Percentiles rank a stretch among this genome's conserved stretches.
phyloP scores from a whole-genome alignment of 2,797 vertebrate species.

The Salarias fasciatus region DNA sequence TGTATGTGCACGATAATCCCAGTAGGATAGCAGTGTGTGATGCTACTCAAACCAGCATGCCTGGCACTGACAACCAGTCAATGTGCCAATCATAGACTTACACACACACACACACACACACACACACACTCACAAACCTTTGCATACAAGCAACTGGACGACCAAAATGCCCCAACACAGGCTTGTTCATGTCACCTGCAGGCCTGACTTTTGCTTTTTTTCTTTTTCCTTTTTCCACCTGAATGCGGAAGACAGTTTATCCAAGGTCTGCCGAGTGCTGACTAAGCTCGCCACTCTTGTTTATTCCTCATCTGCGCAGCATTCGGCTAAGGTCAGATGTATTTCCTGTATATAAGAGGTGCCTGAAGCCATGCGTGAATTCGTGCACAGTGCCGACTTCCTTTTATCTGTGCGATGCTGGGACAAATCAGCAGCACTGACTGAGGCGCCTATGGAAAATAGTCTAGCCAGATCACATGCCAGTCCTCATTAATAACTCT shows the following conservation, averaged over 20 bases:
- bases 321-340: conserved; percentile 41
- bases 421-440: conserved; percentile 22
- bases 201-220: no score
- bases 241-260: conserved; percentile 34
- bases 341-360: conserved; percentile 36
- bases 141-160: no score
- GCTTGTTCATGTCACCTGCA: no score
- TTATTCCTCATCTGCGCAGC: conserved; percentile 48
- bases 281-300: conserved; percentile 54
- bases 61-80: no score
- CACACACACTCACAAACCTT: no score
- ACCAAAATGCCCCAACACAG: no score
- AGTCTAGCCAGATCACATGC: conserved; percentile 21
- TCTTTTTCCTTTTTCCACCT: conserved; percentile 34
- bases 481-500: conserved; percentile 28
- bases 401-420: conserved; percentile 2
- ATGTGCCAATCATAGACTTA: no score
- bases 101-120: no score
- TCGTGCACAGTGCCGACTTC: not conserved
- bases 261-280: conserved; percentile 64
- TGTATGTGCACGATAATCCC: no score
- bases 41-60: no score
- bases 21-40: no score
- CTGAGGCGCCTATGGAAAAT: conserved; percentile 29
- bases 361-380: conserved; percentile 8